Conservation (phyloP, 2,113 vertebrate species). For the Aldabrachelys gigantea region DNA sequence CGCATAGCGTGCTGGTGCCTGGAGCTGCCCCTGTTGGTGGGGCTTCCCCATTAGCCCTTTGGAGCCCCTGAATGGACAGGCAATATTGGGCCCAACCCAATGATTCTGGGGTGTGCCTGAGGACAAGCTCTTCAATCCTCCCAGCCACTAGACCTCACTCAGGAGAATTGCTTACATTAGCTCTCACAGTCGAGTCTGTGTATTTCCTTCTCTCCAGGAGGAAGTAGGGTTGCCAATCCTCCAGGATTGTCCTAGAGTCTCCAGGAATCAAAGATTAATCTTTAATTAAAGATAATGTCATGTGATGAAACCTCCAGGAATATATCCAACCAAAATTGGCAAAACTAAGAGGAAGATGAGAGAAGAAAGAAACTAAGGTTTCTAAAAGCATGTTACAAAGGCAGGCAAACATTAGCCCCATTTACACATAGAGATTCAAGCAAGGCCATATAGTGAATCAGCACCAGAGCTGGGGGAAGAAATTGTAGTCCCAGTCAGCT, state of each 20-base stretch:
- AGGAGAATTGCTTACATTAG: not conserved
- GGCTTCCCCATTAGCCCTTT: not conserved
- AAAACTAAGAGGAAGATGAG: not conserved
- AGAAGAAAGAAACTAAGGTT: not conserved
- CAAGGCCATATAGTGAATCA: not conserved
- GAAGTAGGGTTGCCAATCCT: not conserved
- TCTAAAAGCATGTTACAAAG: not conserved
- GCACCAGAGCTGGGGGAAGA: not conserved
- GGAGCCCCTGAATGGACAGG: not conserved
- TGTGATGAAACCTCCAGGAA: no score
- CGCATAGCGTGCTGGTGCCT: no score
- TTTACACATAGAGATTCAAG: not conserved
- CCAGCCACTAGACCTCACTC: not conserved
- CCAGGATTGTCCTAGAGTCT: no score
- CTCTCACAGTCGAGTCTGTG: not conserved
- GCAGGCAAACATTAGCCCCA: not conserved
- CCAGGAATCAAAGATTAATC: no score
- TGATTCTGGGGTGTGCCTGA: no score
- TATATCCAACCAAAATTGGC: no score
- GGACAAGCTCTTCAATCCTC: not conserved
- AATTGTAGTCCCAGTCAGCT: not conserved
- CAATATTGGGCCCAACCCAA: not conserved
- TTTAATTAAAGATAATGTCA: no score
- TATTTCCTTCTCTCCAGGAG: not conserved
- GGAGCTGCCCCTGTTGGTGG: not conserved